Base-by-base conservation (phyloP, 92 coral and sea anemone genomes). In the Anthopleura xanthogrammica region DNA sequence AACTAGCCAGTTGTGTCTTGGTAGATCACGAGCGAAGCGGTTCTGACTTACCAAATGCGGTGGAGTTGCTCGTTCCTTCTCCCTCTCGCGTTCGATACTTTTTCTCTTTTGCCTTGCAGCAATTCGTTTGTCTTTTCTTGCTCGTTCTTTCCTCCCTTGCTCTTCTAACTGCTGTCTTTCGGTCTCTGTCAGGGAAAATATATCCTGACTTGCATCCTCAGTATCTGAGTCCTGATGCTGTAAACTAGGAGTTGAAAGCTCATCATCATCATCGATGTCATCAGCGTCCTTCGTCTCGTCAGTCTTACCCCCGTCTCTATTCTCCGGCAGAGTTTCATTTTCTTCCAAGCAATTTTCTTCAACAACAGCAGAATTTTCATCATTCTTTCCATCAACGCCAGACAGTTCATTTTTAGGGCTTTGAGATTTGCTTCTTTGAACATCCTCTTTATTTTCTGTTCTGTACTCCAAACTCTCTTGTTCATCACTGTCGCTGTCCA, bases 1-100 rank as follows among this genome's bases (percentile, higher is more conserved):
- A 22, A 97, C 94, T 60, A 97, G 93, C 99, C 99, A 97, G 92
- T 97, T 97, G 79, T 97, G 99, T 20, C 99, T 87, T 43, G 99
- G 99, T 40, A 97, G 92, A 84, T 97, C 99, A 75, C 98, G 93
- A 24, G 95, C 97, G 68, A 94, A 93, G 79, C 99, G 94, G 86
- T 97, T 92, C 83, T 97, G 98, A 58, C 98, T 92, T 71, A 94
- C 90, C 54, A 94, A 80, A 83, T 94, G 95, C 48, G 98, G 98
- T 7, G 98, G 98, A 14, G 98, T 94, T 40, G 98, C 84, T 57
- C 98, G 91, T 57, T 94, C 98, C 60, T 78, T 90, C 13, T 89
- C 99, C 72, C 86, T 92, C 1, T 91, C 94, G 46, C 91, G 90
- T 48, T 90, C 94, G 12, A 94, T 95, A 42, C 88, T 88, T 72